Evolutionary conservation across 2,888 invertebrate genomes (phyloP).

Genomic region (Phymatocera aterrima): DNA sequence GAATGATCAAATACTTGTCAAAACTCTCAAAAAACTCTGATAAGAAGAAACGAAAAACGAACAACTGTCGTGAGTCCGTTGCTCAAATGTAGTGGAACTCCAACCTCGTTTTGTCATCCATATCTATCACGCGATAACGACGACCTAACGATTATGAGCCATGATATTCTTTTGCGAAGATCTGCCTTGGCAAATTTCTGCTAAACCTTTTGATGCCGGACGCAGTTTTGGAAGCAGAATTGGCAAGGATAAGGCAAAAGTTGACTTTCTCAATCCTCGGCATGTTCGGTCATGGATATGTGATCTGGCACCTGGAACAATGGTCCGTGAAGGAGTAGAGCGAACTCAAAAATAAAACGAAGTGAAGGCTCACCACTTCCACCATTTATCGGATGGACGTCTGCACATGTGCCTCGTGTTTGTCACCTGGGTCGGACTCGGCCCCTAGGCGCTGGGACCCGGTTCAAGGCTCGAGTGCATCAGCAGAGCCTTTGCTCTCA

Average conservation of each 20-base stretch:
- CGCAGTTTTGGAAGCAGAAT: background rate
- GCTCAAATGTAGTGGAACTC: background rate
- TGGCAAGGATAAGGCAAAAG: background rate
- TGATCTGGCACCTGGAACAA: background rate
- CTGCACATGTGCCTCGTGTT: conserved; percentile 31
- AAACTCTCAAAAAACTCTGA: too few species aligned
- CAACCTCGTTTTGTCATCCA: too few species aligned
- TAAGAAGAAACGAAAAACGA: background rate
- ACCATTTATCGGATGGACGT: conserved; percentile 32
- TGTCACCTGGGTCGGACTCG: conserved; percentile 28
- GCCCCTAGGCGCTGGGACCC: conserved; percentile 64
- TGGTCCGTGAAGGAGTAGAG: background rate
- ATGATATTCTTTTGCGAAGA: background rate
- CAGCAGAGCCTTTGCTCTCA: conserved; percentile 67
- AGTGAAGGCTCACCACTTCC: background rate
- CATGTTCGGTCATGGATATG: background rate
- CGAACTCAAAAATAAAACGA: background rate
- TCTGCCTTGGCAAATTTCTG: background rate
- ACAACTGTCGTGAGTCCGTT: background rate
- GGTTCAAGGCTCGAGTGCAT: conserved; percentile 63
- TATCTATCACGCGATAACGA: too few species aligned
- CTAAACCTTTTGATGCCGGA: background rate
- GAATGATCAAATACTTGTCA: too few species aligned
- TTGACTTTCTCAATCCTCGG: background rate
- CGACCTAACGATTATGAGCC: background rate